phyloP scores from a whole-genome alignment of 2,797 vertebrate species.

The Masticophis lateralis region DNA sequence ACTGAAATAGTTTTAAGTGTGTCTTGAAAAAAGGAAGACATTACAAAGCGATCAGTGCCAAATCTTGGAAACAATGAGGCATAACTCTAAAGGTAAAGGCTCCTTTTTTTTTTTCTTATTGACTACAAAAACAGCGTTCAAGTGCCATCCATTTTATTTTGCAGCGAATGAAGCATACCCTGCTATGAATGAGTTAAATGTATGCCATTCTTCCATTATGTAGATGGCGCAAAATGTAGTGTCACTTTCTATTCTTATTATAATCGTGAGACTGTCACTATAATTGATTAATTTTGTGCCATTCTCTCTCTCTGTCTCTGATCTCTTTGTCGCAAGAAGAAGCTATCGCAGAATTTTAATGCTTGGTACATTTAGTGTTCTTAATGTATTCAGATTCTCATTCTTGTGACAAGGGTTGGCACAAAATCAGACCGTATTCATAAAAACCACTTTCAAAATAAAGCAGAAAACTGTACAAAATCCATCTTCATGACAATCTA shows the following conservation, averaged over 20 bases:
- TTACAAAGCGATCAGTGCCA: not conserved
- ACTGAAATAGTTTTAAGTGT: not conserved
- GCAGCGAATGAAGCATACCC: not conserved
- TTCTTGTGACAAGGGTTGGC: constrained; percentile 64
- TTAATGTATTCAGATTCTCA: constrained; percentile 58
- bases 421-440: constrained; percentile 63
- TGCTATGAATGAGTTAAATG: constrained; percentile 57
- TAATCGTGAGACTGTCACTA: constrained; percentile 53
- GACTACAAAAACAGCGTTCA: not conserved
- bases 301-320: constrained; percentile 63
- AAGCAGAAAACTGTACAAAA: constrained; percentile 55
- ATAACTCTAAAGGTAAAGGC: not conserved
- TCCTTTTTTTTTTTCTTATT: not conserved
- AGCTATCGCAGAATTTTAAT: constrained; percentile 64
- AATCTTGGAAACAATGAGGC: not conserved
- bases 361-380: constrained; percentile 60
- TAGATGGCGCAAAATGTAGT: constrained; percentile 58
- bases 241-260: constrained; percentile 61
- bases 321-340: constrained; percentile 63
- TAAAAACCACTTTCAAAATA: constrained; percentile 62
- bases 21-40: not conserved
- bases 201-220: constrained; percentile 49
- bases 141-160: not conserved
- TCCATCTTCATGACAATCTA: constrained; percentile 63
- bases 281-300: constrained; percentile 67